phyloP scores from a whole-genome alignment of 35 echinoderm and acorn worm genomes.

The Ophioderma brevispina region DNA sequence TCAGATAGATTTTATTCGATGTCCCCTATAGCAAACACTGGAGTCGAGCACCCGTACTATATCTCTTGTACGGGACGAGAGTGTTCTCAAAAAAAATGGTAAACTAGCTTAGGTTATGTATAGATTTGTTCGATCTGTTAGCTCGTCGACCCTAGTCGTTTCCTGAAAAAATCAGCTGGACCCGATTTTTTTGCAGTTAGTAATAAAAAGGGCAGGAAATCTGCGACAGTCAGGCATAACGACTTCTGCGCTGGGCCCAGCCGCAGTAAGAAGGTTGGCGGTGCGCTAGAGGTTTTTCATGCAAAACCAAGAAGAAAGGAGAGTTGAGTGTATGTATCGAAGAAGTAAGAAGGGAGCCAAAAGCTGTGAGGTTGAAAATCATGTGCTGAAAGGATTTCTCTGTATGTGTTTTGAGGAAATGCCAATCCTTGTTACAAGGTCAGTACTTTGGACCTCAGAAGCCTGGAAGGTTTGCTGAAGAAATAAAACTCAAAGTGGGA shows the following conservation, averaged over 20 bases:
- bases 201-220: neutral
- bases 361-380: too few relatives aligned
- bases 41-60: neutral
- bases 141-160: neutral
- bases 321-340: too few relatives aligned
- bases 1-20: neutral
- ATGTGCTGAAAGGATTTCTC: too few relatives aligned
- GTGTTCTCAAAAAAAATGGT: neutral
- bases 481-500: too few relatives aligned
- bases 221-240: neutral
- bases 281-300: neutral
- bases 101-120: neutral
- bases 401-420: too few relatives aligned
- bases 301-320: too few relatives aligned
- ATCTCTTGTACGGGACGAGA: neutral
- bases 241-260: constrained; percentile 1
- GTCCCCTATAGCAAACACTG: neutral
- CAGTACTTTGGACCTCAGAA: too few relatives aligned
- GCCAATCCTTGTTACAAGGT: too few relatives aligned
- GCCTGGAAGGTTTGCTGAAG: too few relatives aligned
- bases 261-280: neutral
- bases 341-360: too few relatives aligned
- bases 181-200: constrained; percentile 4
- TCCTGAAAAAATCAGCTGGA: constrained; percentile 4
- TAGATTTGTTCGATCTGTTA: neutral